Base-by-base conservation (phyloP, 2,888 invertebrate genomes). In the Dilophus febrilis region DNA sequence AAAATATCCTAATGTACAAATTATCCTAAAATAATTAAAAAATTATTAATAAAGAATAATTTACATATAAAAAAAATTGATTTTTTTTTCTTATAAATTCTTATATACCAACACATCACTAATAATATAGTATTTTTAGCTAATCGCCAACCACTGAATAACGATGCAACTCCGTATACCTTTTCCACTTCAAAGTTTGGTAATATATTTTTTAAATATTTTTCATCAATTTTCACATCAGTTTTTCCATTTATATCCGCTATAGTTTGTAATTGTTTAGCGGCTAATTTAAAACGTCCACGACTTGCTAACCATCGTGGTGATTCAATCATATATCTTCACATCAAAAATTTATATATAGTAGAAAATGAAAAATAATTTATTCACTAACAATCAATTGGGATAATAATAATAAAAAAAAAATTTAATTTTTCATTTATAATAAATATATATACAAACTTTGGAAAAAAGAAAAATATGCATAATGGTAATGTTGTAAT, bases 271-370 rank as follows among this genome's bases (percentile, higher is more conserved):
- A 76, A 55, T 50, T 64, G 59, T 35, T 55, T 56, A 34, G 70
- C 48, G 45, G 71, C 70, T 44, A 61, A 56, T 47, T 59, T 56
- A 33, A 62, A 59, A 45, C 65, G 65, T 31, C 66, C 67, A 50
- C 65, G 64, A 45, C 67, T 64, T 55, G 68, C 69, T 47, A 74
- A 61, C 75, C 75, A 75, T 44, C 73, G 64, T 3, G 75, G 75
- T 34, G 75, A 75, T 61, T 75, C 75, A 44, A 74, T 68, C 51
- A 73, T 61, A 49, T 64, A 66, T 56, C 74, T 74, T 49, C n/a
- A n/a, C n/a, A n/a, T n/a, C n/a, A n/a, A n/a, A n/a, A n/a, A n/a
- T n/a, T n/a, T n/a, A n/a, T n/a, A n/a, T n/a, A n/a, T n/a, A n/a
- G n/a, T n/a, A n/a, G n/a, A n/a, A n/a, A n/a, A n/a, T n/a, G n/a